Evolutionary conservation across 2,888 invertebrate species (phyloP).

Genomic region (Dryadula phaetusa): DNA sequence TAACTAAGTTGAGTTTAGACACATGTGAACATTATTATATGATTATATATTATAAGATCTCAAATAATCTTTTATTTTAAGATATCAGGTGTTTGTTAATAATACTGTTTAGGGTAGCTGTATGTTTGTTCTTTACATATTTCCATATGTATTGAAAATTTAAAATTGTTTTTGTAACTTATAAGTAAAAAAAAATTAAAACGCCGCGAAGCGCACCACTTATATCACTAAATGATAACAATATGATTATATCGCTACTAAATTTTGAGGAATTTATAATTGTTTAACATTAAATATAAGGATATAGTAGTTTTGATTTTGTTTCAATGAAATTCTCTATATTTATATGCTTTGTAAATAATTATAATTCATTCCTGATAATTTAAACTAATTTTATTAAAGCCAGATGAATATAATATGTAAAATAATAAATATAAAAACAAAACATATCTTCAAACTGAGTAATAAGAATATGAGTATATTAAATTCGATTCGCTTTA

Average conservation of each 20-base stretch:
- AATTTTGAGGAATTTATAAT: constrained; percentile 14
- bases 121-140: neutral
- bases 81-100: too few species aligned
- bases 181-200: neutral
- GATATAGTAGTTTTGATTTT: neutral
- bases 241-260: constrained; percentile 5
- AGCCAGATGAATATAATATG: neutral
- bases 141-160: neutral
- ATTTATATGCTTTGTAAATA: neutral
- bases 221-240: constrained; percentile 10
- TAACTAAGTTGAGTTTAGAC: neutral
- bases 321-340: neutral
- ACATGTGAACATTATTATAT: too few species aligned
- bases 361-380: neutral
- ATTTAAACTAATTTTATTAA: neutral
- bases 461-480: neutral
- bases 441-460: neutral
- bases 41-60: too few species aligned
- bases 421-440: neutral
- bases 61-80: too few species aligned
- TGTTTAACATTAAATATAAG: constrained; percentile 3
- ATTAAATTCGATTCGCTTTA: neutral
- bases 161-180: neutral
- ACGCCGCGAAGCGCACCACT: neutral
- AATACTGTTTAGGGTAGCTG: too few species aligned